phyloP scores from a whole-genome alignment of 2,797 vertebrate species.

The Anabacerthia variegaticeps region DNA sequence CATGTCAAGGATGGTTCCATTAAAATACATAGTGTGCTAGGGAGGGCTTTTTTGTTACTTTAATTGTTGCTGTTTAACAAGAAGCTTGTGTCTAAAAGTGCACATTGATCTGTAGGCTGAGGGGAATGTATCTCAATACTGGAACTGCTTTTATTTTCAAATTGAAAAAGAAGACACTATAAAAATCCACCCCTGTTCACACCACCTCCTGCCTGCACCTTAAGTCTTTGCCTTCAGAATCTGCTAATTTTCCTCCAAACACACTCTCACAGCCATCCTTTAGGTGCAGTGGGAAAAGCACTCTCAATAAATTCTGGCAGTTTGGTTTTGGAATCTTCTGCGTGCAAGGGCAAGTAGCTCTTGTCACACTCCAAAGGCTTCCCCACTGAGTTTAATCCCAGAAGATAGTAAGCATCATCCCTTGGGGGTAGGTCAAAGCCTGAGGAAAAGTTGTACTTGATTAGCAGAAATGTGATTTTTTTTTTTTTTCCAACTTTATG shows the following conservation, averaged over 20 bases:
- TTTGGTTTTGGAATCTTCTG: background rate
- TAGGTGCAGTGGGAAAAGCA: background rate
- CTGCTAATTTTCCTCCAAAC: background rate
- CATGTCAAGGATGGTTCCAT: conserved; percentile 9
- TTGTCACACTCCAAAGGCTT: background rate
- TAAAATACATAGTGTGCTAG: conserved; percentile 3
- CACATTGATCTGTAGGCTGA: background rate
- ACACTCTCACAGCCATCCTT: background rate
- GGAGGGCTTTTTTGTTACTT: background rate
- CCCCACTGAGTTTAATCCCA: background rate
- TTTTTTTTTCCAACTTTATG: background rate
- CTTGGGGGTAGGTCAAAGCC: background rate
- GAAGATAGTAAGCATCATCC: background rate
- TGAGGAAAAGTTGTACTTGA: background rate
- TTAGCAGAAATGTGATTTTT: background rate
- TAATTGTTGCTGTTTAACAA: background rate
- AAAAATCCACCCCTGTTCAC: background rate
- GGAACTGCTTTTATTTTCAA: background rate
- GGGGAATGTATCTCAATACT: background rate
- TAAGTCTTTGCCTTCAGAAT: background rate
- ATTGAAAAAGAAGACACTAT: background rate
- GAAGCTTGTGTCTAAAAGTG: conserved; percentile 12
- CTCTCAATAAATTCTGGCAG: background rate
- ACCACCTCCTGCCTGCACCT: background rate
- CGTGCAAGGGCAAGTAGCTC: background rate